Base-by-base conservation (phyloP, 1,140 invertebrate species). In the Heliconius congener region DNA sequence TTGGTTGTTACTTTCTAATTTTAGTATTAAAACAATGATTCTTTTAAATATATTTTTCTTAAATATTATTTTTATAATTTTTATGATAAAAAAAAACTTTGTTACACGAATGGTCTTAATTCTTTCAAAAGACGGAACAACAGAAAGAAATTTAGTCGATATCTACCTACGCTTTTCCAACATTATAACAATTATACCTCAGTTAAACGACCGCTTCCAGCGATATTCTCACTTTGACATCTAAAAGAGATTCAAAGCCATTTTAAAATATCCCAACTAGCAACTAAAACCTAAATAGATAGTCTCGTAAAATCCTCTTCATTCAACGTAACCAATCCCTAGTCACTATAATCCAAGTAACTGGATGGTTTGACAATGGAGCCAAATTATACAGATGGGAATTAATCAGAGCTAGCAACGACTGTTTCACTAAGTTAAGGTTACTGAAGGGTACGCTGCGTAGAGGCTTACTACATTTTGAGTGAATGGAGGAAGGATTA, bases 341-440 rank as follows among this genome's bases (percentile, higher is more conserved):
- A 76, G 80, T 73, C 70, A 76, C 76, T 39, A 6, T 81, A 81
- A 78, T 78, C 77, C 76, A 81, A 78, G 80, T 78, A 66, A 78
- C 77, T 71, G 80, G 57, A 81, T 81, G 76, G 73, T 76, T 78
- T 81, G 80, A 86, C 85, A 86, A 86, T 86, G 81, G 85, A 75
- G 80, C 79, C 80, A 85, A 86, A 86, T 86, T 86, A 85, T 86
- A 82, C 85, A 85, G 82, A 80, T 85, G 84, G 85, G 85, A 86
- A 86, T 86, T 86, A 85, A 86, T 86, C 85, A 86, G 78, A 80
- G 77, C 79, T 76, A 81, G 76, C 70, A 77, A 73, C 74, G 75
- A 81, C 80, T 78, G 80, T 74, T 75, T 76, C 80, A 78, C 79
- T 74, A 76, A 81, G 79, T 81, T 81, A 81, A 81, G 71, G 71